Evolutionary conservation across 2,113 vertebrate species (phyloP).

Genomic region (Dipodomys merriami): DNA sequence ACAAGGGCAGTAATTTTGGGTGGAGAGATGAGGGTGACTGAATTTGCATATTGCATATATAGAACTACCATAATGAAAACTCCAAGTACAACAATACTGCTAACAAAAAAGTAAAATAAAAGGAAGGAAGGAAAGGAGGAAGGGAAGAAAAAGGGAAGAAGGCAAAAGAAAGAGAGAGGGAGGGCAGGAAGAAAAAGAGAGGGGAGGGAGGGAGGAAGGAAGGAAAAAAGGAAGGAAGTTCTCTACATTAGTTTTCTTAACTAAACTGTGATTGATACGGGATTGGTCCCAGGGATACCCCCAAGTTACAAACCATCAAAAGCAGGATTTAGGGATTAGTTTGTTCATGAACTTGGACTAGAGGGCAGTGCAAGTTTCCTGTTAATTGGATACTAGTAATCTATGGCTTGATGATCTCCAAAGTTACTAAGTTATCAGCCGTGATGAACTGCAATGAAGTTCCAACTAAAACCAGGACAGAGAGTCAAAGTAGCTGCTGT

Average conservation of each 20-base stretch:
- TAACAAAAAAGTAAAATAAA: no score
- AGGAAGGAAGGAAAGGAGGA: no score
- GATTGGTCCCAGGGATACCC: not conserved
- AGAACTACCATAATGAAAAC: no score
- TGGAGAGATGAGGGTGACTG: no score
- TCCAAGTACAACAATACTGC: no score
- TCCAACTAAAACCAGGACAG: not conserved
- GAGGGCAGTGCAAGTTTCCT: not conserved
- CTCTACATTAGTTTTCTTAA: not conserved
- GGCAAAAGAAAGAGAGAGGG: no score
- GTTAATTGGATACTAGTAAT: not conserved
- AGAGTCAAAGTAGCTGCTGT: not conserved
- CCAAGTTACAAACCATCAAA: not conserved
- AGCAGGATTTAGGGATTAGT: not conserved
- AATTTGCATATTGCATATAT: no score
- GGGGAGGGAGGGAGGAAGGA: no score
- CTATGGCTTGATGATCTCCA: not conserved
- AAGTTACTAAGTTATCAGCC: not conserved
- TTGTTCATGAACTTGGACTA: not conserved
- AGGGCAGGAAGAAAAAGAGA: no score
- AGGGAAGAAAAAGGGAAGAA: no score
- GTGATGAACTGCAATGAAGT: not conserved
- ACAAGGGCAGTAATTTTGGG: no score
- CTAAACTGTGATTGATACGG: not conserved
- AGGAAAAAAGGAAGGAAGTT: not conserved